Evolutionary conservation across 2,797 vertebrate species (phyloP).

Genomic region (Gila robusta): DNA sequence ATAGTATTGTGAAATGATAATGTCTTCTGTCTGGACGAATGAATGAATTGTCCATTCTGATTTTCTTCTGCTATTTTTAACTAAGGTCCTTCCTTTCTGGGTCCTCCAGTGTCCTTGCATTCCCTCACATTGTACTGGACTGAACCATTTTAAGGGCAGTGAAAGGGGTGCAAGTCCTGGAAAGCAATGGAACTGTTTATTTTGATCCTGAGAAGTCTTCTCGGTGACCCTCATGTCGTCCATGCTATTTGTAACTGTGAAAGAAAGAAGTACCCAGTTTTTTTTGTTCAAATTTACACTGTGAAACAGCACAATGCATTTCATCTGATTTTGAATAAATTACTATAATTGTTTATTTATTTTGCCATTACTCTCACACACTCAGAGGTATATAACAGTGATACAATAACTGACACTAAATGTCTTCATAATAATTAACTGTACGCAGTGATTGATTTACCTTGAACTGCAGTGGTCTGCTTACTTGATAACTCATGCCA

Average conservation of each 20-base stretch:
- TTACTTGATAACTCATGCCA: neutral
- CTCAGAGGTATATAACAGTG: neutral
- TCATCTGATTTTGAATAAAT: constrained; percentile 36
- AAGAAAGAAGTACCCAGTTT: constrained; percentile 30
- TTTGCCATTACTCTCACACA: neutral
- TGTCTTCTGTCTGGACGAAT: neutral
- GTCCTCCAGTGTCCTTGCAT: constrained; percentile 61
- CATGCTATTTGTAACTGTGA: constrained; percentile 30
- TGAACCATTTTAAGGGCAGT: constrained; percentile 63
- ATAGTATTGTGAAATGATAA: neutral
- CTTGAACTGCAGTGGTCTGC: constrained; percentile 10
- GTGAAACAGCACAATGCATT: constrained; percentile 37
- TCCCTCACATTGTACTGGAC: constrained; percentile 61
- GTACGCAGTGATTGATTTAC: neutral
- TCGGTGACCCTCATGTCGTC: constrained; percentile 25
- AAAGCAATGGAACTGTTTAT: constrained; percentile 30
- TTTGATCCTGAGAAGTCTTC: constrained; percentile 41
- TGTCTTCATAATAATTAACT: neutral
- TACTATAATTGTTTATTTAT: constrained; percentile 28
- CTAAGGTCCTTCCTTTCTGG: constrained; percentile 60
- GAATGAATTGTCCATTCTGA: constrained; percentile 19
- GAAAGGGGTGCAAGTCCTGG: constrained; percentile 48
- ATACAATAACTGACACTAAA: neutral
- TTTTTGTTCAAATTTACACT: constrained; percentile 11
- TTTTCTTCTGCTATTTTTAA: constrained; percentile 42